Conservation (phyloP, 1,140 invertebrate species). For the Cyclina sinensis region DNA sequence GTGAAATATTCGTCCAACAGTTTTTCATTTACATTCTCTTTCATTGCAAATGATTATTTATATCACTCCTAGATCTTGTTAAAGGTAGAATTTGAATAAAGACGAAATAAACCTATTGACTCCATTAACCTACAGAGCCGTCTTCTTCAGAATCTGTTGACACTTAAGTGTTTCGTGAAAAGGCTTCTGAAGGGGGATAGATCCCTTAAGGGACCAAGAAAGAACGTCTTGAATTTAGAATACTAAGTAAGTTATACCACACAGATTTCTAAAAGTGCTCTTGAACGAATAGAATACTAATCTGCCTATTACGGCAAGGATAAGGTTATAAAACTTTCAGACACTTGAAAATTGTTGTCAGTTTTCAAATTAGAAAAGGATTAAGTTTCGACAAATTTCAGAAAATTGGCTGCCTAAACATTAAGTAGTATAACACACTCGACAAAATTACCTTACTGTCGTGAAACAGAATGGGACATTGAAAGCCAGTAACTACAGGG, state of each 20-base stretch:
- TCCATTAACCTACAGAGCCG: not conserved
- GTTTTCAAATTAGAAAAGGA: constrained; percentile 64
- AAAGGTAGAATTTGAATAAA: too few species aligned
- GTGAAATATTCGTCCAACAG: too few species aligned
- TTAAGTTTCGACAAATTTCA: constrained; percentile 57
- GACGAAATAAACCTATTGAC: too few species aligned
- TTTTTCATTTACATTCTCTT: too few species aligned
- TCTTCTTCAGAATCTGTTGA: not conserved
- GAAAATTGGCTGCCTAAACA: constrained; percentile 50
- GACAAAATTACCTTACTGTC: constrained; percentile 35
- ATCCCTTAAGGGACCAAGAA: not conserved
- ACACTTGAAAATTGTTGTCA: constrained; percentile 36
- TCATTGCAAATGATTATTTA: too few species aligned
- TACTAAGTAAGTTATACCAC: constrained; percentile 32
- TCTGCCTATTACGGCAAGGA: constrained; percentile 28
- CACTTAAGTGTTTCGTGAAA: not conserved
- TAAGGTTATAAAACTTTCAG: constrained; percentile 37
- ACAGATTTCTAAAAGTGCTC: constrained; percentile 36
- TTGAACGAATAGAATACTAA: constrained; percentile 54
- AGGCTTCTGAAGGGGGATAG: too few species aligned
- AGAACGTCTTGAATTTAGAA: constrained; percentile 24
- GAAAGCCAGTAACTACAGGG: constrained; percentile 18
- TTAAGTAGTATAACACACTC: constrained; percentile 17
- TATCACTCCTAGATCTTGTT: too few species aligned
- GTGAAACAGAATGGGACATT: constrained; percentile 17